Percentiles rank a stretch among this genome's conserved stretches.
These are phyloP conservation scores for Sphaerophoria rueppellii DNA, from an alignment of 2,888 invertebrate species.

Conservation along the genomic window DNA sequence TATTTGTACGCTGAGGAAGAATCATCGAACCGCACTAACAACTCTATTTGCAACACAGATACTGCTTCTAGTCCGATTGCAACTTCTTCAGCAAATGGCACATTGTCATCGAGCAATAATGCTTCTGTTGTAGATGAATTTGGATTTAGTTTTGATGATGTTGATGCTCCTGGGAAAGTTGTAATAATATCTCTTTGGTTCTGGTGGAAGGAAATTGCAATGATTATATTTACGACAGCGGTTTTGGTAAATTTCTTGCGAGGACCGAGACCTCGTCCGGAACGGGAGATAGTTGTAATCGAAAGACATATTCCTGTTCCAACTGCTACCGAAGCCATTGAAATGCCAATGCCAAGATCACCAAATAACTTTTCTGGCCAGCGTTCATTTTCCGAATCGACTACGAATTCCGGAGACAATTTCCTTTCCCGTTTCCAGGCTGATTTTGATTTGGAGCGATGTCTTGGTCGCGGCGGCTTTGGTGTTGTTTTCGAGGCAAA, in stretches of 20 bases:
- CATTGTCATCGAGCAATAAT: conserved; percentile 35
- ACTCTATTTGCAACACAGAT: conserved; percentile 40
- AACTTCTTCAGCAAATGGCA: conserved; percentile 25
- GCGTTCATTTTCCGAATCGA: conserved; percentile 77
- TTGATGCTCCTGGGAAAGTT: conserved; percentile 86
- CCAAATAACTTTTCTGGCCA: conserved; percentile 63
- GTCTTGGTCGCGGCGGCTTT: conserved; percentile 95
- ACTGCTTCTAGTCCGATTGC: not conserved
- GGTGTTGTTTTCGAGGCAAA: conserved; percentile 97
- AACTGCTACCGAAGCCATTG: conserved; percentile 80
- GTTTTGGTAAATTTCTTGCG: conserved; percentile 87
- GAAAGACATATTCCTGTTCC: conserved; percentile 81
- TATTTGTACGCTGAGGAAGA: conserved; percentile 86
- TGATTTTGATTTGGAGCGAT: conserved; percentile 92
- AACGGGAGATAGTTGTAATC: conserved; percentile 80
- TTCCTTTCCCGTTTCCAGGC: conserved; percentile 87
- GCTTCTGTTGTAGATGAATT: conserved; percentile 76
- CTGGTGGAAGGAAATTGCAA: conserved; percentile 92
- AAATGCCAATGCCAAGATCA: conserved; percentile 77
- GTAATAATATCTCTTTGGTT: conserved; percentile 90
- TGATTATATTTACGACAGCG: conserved; percentile 89
- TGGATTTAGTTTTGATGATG: conserved; percentile 82
- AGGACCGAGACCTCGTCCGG: conserved; percentile 82
- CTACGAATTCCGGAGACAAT: conserved; percentile 77
- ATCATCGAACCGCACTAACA: conserved; percentile 75